Evolutionary conservation across 1,140 invertebrate genomes (phyloP).

Genomic region (Rhizoglyphus robini): DNA sequence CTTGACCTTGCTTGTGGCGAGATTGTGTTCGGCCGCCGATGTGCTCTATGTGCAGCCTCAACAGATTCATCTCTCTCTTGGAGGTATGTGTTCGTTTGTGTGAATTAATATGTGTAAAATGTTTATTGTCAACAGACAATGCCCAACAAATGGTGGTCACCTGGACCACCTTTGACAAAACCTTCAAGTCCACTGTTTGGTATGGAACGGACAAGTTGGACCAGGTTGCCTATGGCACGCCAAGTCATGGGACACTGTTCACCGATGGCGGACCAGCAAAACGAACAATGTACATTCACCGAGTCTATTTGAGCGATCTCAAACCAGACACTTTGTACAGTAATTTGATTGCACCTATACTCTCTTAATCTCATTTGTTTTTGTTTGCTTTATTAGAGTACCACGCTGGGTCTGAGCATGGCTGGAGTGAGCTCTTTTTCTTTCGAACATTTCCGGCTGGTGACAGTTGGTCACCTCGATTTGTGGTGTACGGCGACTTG

Average conservation of each 20-base stretch:
- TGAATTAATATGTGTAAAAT: slow-evolving; percentile 3
- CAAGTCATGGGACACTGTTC: slow-evolving; percentile 51
- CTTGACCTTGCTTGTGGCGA: too few relatives aligned
- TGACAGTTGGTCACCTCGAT: slow-evolving; percentile 14
- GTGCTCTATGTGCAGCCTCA: slow-evolving; percentile 9
- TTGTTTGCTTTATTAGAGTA: slow-evolving; percentile 17
- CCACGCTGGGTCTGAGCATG: slow-evolving; percentile 20
- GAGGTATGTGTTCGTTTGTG: slow-evolving; percentile 14
- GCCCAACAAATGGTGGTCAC: slow-evolving; percentile 63
- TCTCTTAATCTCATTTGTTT: not conserved
- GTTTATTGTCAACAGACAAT: slow-evolving; percentile 39
- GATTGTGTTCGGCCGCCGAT: too few relatives aligned
- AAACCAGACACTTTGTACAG: slow-evolving; percentile 46
- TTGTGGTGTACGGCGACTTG: slow-evolving; percentile 81
- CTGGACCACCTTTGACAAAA: slow-evolving; percentile 66
- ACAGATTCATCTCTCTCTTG: slow-evolving; percentile 21
- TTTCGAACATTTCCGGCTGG: slow-evolving; percentile 21
- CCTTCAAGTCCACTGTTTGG: slow-evolving; percentile 53
- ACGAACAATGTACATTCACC: slow-evolving; percentile 63
- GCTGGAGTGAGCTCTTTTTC: slow-evolving; percentile 23
- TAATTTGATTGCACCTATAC: slow-evolving; percentile 41
- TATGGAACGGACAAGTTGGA: slow-evolving; percentile 51
- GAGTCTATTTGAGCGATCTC: slow-evolving; percentile 46
- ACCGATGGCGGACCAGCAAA: slow-evolving; percentile 49
- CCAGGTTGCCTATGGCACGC: slow-evolving; percentile 32